Evolutionary conservation across 2,113 vertebrate genomes (phyloP).

Genomic region (Grammomys dolichurus): DNA sequence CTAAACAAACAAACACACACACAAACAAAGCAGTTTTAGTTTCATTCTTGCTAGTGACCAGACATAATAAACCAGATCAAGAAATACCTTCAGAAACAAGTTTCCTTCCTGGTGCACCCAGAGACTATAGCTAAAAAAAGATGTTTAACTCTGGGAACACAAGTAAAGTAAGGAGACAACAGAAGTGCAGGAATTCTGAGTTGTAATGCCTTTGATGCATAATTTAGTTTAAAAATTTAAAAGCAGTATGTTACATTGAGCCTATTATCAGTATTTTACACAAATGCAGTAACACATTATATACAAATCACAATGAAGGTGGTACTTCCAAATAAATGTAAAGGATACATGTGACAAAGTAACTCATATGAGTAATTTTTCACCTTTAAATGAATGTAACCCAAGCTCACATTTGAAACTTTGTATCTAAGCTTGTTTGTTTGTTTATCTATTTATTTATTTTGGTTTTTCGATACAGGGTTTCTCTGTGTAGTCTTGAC

Average conservation of each 20-base stretch:
- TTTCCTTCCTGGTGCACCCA: no score
- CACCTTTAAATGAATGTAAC: not conserved
- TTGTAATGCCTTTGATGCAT: not conserved
- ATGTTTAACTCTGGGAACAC: not conserved
- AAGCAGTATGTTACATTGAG: not conserved
- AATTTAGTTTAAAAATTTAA: not conserved
- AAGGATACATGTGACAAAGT: not conserved
- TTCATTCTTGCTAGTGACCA: not conserved
- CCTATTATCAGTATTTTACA: not conserved
- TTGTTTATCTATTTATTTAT: no score
- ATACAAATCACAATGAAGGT: not conserved
- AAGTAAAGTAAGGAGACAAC: not conserved
- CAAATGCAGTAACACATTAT: rapidly evolving
- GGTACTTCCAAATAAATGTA: not conserved
- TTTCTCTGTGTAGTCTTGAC: no score
- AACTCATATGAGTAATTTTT: not conserved
- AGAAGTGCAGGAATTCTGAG: not conserved
- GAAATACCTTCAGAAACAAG: not conserved
- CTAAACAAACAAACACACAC: not conserved
- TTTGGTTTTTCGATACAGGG: no score
- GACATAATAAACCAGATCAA: not conserved
- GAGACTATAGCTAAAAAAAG: not conserved
- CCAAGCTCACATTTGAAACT: not conserved
- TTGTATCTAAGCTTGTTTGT: not conserved
- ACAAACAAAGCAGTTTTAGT: not conserved